Base-by-base conservation (phyloP, 2,888 invertebrate species). In the Sphaerophoria taeniata region DNA sequence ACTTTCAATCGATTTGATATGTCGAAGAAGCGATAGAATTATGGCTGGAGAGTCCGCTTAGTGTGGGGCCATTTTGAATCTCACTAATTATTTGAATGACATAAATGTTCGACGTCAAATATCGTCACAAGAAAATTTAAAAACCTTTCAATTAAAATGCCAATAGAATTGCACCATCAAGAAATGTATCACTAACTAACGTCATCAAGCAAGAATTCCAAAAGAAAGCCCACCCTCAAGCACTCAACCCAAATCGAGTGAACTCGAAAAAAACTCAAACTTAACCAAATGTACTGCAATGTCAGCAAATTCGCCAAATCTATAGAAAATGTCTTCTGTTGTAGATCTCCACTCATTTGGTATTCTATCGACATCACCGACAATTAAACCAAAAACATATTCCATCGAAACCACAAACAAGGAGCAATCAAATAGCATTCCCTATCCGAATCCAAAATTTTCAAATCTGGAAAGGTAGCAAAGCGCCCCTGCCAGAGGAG, bases 381-480 rank as follows among this genome's bases (percentile, higher is more conserved):
- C 60, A 81, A 58, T 67, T 58, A 39, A 70, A 61, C 60, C 75
- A 71, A 71, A 71, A 76, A 81, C n/a, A 72, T 72, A 60, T 24
- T 45, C 70, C 77, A 65, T 49, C 47, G 7, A 24, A 49, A 77
- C 82, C 82, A 51, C 73, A 83, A 83, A 77, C 82, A 73, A 69
- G 69, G 61, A 73, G 47, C 82, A 78, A 74, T 73, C 78, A 74
- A 78, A 77, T 51, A 69, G 72, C 55, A 81, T 63, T 56, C 33
- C 63, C 63, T 49, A 63, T 63, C 49, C 34, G 4, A 47, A 63
- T 63, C 63, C 33, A 45, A 58, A 58, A 34, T 24, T 24, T 24
- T 24, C 24, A 24, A 24, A 24, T 49, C 58, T 7, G 39, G 9
- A 9, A 39, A 3, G 9, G 39, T 7, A 9, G 9, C 7, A 39